Percentiles rank a stretch among this genome's conserved stretches.
These are phyloP conservation scores for Hippoglossus stenolepis DNA, from an alignment of 2,113 vertebrate species.

Conservation along the genomic window DNA sequence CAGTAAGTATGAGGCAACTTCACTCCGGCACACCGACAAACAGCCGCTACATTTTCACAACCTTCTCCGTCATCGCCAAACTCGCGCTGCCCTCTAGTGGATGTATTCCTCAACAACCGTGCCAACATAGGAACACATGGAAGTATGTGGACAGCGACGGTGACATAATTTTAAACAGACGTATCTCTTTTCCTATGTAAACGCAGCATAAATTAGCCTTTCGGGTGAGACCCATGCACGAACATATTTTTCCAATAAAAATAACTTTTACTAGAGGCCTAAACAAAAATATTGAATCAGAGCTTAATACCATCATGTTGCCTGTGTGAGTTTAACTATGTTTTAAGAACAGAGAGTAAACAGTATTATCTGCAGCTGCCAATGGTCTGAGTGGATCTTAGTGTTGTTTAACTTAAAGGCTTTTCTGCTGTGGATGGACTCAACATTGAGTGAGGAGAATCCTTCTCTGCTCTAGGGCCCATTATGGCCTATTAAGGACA, in stretches of 20 bases:
- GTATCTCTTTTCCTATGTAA: too few relatives aligned
- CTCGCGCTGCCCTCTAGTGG: background rate
- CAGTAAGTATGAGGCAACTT: too few relatives aligned
- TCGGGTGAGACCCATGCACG: too few relatives aligned
- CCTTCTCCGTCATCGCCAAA: too few relatives aligned
- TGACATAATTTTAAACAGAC: background rate
- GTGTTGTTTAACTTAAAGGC: constrained; percentile 57
- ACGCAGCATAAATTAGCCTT: too few relatives aligned
- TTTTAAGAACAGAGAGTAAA: background rate
- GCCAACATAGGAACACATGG: too few relatives aligned
- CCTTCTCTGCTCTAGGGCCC: constrained; percentile 64
- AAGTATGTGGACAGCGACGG: background rate
- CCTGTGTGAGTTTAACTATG: background rate
- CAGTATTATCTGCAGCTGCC: constrained; percentile 26
- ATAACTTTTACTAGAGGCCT: too few relatives aligned
- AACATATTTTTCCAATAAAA: too few relatives aligned
- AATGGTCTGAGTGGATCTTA: constrained; percentile 35
- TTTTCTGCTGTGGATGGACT: constrained; percentile 56
- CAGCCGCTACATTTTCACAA: too few relatives aligned
- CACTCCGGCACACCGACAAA: too few relatives aligned
- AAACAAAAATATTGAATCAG: background rate
- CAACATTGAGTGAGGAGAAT: constrained; percentile 67
- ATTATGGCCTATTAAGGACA: constrained; percentile 87
- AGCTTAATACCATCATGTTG: background rate
- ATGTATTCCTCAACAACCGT: background rate